A percentile compares a stretch with the other conserved stretches of the same genome.
phyloP scores from a whole-genome alignment of 2,113 vertebrate genomes.

The Siphamia tubifer region DNA sequence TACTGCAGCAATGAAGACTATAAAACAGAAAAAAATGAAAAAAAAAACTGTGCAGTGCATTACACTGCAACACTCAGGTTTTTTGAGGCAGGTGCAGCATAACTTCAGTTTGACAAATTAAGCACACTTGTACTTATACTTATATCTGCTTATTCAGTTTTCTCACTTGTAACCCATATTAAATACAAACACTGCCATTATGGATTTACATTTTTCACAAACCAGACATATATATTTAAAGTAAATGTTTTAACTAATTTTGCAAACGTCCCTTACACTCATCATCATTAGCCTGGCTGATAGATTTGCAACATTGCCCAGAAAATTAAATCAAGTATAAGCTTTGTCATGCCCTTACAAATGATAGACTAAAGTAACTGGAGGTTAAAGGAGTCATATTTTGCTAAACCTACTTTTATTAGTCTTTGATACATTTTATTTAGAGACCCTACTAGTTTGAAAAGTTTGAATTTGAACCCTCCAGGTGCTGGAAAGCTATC shows the following conservation, averaged over 20 bases:
- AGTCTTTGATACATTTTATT: too few relatives aligned
- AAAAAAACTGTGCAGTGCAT: neutral
- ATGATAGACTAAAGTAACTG: too few relatives aligned
- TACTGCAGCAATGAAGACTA: neutral
- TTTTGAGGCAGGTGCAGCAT: neutral
- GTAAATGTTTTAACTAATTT: too few relatives aligned
- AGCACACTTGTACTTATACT: neutral
- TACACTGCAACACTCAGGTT: neutral
- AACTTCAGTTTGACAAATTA: conserved; percentile 3
- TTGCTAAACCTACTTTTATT: too few relatives aligned
- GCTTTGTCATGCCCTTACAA: too few relatives aligned
- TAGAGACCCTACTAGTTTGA: too few relatives aligned
- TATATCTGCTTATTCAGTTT: neutral
- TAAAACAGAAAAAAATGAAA: too few relatives aligned
- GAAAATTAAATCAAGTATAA: neutral
- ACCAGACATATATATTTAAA: too few relatives aligned
- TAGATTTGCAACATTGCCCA: neutral
- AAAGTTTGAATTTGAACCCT: too few relatives aligned
- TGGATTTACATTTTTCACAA: neutral
- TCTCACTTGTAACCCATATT: too few relatives aligned
- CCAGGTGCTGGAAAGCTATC: too few relatives aligned
- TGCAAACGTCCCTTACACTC: neutral
- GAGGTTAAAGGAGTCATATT: too few relatives aligned
- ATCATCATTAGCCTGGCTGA: neutral
- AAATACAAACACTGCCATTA: neutral